Conservation (phyloP, 2,888 invertebrate species). For the Drosophila anceps region DNA sequence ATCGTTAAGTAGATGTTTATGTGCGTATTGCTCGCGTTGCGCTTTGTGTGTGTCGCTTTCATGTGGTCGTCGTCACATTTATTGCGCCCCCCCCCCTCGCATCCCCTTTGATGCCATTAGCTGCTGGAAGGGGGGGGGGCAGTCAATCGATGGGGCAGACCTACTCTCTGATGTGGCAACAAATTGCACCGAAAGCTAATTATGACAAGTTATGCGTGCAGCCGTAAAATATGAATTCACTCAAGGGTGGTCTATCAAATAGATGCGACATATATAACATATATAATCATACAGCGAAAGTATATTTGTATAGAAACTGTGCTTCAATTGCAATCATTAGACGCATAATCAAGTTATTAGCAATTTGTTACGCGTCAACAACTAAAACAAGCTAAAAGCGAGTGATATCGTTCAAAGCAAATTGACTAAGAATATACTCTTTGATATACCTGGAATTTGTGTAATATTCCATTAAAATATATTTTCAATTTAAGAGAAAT, state of each 20-base stretch:
- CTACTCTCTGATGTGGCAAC: slow-evolving; percentile 68
- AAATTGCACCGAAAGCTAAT: slow-evolving; percentile 69
- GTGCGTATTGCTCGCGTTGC: slow-evolving; percentile 43
- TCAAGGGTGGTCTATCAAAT: slow-evolving; percentile 54
- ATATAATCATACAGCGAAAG: slow-evolving; percentile 18
- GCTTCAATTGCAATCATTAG: slow-evolving; percentile 70
- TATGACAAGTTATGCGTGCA: slow-evolving; percentile 66
- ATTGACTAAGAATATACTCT: slow-evolving; percentile 12
- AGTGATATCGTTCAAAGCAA: accelerated
- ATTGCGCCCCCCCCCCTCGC: too few relatives aligned
- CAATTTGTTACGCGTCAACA: slow-evolving; percentile 70
- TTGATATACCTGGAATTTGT: neutral
- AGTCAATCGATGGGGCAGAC: slow-evolving; percentile 51
- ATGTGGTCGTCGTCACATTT: slow-evolving; percentile 77
- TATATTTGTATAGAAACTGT: slow-evolving; percentile 10
- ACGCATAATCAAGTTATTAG: slow-evolving; percentile 79
- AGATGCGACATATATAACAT: slow-evolving; percentile 8
- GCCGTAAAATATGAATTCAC: slow-evolving; percentile 52
- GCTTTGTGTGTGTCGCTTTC: slow-evolving; percentile 57
- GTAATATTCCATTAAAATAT: neutral
- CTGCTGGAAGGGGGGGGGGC: neutral
- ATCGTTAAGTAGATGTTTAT: slow-evolving; percentile 81
- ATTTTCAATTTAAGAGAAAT: neutral
- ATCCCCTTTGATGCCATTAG: slow-evolving; percentile 63
- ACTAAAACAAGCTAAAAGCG: slow-evolving; percentile 22